phyloP scores from a whole-genome alignment of 1,140 invertebrate species.

The Drosophila lowei region DNA sequence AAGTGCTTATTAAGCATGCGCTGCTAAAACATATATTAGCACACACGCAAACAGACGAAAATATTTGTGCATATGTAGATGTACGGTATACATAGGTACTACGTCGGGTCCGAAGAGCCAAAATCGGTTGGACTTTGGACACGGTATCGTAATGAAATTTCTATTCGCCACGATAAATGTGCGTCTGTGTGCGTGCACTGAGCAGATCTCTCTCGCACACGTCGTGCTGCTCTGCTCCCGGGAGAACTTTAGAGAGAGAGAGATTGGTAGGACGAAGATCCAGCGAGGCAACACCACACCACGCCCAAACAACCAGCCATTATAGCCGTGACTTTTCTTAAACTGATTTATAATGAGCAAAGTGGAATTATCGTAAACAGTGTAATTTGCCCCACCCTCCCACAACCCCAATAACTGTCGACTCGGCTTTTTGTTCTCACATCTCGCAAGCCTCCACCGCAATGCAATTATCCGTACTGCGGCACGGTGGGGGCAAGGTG shows the following conservation, averaged over 20 bases:
- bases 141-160: constrained; percentile 67
- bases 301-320: too few relatives aligned
- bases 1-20: constrained; percentile 72
- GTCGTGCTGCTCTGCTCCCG: background rate
- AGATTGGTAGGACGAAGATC: too few relatives aligned
- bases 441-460: background rate
- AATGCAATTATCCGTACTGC: constrained; percentile 2
- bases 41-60: constrained; percentile 1
- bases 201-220: constrained; percentile 2
- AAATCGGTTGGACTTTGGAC: constrained; percentile 66
- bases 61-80: background rate
- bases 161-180: constrained; percentile 64
- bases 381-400: too few relatives aligned
- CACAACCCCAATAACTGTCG: background rate
- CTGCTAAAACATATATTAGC: constrained; percentile 57
- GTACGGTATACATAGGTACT: constrained; percentile 8
- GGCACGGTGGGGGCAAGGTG: constrained; percentile 24
- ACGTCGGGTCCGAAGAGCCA: constrained; percentile 27
- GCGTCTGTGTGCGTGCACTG: constrained; percentile 31
- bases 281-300: too few relatives aligned
- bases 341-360: too few relatives aligned
- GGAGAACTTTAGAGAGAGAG: constrained; percentile 7
- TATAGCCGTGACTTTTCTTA: too few relatives aligned
- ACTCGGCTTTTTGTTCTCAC: constrained; percentile 16
- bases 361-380: too few relatives aligned